Conservation (phyloP, 2,797 vertebrate species). For the Hydrolagus colliei region DNA sequence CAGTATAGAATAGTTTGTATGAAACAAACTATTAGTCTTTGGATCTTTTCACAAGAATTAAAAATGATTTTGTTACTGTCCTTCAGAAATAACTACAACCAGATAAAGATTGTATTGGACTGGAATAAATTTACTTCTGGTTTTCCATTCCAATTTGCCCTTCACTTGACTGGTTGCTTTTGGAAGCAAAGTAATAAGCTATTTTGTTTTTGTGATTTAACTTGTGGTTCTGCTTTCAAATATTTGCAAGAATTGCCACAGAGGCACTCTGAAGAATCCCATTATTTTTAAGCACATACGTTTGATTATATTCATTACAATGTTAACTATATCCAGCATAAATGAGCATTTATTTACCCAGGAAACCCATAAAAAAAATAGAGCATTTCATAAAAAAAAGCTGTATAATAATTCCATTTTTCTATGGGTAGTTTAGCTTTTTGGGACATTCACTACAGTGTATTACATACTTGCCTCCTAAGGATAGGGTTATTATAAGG, state of each 20-base stretch:
- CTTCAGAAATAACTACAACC: not conserved
- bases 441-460: too few relatives aligned
- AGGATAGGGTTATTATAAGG: too few relatives aligned
- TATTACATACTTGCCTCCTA: too few relatives aligned
- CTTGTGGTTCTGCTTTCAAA: not conserved
- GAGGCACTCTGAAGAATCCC: not conserved
- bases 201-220: not conserved
- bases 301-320: not conserved
- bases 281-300: not conserved
- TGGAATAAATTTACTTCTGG: not conserved
- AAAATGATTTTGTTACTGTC: not conserved
- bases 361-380: too few relatives aligned
- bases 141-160: not conserved
- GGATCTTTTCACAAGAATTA: not conserved
- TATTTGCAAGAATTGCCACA: not conserved
- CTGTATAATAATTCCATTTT: too few relatives aligned
- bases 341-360: too few relatives aligned
- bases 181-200: too few relatives aligned
- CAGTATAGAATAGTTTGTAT: not conserved
- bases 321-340: too few relatives aligned
- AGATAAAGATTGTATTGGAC: not conserved
- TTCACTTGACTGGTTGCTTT: not conserved
- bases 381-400: too few relatives aligned
- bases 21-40: constrained; percentile 5
- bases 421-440: too few relatives aligned